Base-by-base conservation (phyloP, 1,140 invertebrate genomes). In the Amphibalanus amphitrite region DNA sequence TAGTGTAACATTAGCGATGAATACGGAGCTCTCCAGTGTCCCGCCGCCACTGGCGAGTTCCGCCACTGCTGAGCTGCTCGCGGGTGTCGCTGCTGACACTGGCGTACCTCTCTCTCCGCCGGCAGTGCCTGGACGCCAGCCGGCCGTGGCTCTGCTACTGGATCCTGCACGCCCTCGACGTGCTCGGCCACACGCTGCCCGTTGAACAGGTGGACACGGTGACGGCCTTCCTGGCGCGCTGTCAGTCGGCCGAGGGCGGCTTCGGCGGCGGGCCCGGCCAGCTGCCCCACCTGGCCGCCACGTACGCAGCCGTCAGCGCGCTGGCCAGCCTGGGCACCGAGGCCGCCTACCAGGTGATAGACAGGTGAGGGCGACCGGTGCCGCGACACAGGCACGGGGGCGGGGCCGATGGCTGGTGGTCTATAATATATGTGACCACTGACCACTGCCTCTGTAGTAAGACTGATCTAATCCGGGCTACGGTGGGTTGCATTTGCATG, bases 251-350 rank as follows among this genome's bases (percentile, higher is more conserved):
- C 4, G 29, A 15, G 6, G 30, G 40, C 33, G 95, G 95, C 8
- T 98, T 95, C 85, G 93, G 89, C 69, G 95, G 96, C 75, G 95
- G 95, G 26, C 95, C 95, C 0, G 86, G 87, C 3, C 96, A 99
- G 80, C 82, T 86, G 77, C 82, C 95, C 30, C 97, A 99, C 83
- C 83, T 99, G 70, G 97, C 96, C 0, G 87, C 95, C 38, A 98
- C 96, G 8, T 99, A 98, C 84, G 97, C 95, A 69, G 95, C 96
- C 73, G 87, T 98, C 0, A 95, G 93, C 84, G 87, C 93, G 15
- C 82, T 99, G 4, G 90, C 89, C 78, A 91, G 90, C 28, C 87
- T 99, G 75, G 92, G 91, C 65, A 94, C 89, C 25, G 83, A 88
- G 79, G 88, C 92, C 81, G 93, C 95, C 20, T 94, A 90, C 77